Base-by-base conservation (phyloP, 2,888 invertebrate genomes). In the Phytoseiulus persimilis region DNA sequence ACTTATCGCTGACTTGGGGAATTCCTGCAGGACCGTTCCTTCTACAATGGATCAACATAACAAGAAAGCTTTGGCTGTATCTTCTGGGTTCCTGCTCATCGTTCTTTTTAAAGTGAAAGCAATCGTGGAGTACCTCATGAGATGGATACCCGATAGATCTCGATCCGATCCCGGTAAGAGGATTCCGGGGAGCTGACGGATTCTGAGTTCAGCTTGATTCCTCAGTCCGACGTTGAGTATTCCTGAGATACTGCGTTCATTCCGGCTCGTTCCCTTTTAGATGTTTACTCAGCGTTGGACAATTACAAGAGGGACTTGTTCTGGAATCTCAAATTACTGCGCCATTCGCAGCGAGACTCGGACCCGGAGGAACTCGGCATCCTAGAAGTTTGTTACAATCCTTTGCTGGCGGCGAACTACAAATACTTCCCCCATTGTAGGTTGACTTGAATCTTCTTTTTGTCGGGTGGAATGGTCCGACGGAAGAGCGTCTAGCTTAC, bases 401-500 rank as follows among this genome's bases (percentile, higher is more conserved):
- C 87, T 39, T 18, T 87, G 32, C 87, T 87, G 9, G 45, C 87
- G 11, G 32, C 87, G 6, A 87, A 87, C 31, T 45, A 87, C 23
- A 87, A 87, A 45, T 45, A 87, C 18, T 87, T 87, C 18, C 87
- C 87, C 5, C 33, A 87, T n/a, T 87, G 87, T 87, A 33, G 33
- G 87, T 87, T 23, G 46, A 46, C 46, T 11, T 11, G 46, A 46
- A 11, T 14, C 46, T 11, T 46, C 9, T 14, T 46, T 46, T 46
- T 14, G 46, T 46, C 14, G 46, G 14, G 6, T 46, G 46, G 46
- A 14, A 46, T 46, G 46, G 14, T 46, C 46, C 9, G n/a, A n/a
- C n/a, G n/a, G n/a, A n/a, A n/a, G n/a, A n/a, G n/a, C n/a, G n/a
- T n/a, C n/a, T n/a, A 46, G 46, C 14, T 46, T 6, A 14, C 46